Conservation (phyloP, 2,797 vertebrate species). For the Hydrocynus forskahlii region DNA sequence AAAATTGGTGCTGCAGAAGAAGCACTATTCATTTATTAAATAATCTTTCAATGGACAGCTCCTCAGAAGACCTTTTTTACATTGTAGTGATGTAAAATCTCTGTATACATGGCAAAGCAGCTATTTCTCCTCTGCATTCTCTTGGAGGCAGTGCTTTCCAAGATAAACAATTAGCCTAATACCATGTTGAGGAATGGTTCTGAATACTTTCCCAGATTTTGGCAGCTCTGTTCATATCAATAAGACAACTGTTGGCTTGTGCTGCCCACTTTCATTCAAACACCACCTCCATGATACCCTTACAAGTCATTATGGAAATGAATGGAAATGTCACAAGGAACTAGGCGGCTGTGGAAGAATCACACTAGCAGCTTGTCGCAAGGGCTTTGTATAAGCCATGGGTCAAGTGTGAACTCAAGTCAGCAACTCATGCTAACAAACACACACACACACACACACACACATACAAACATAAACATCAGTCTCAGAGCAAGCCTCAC, state of each 20-base stretch:
- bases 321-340: conserved; percentile 45
- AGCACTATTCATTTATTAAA: background rate
- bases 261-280: conserved; percentile 42
- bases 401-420: conserved; percentile 44
- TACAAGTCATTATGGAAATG: conserved; percentile 57
- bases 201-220: conserved; percentile 18
- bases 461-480: conserved; percentile 10
- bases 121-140: background rate
- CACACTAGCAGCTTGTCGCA: conserved; percentile 44
- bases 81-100: no score
- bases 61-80: background rate
- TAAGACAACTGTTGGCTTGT: conserved; percentile 49
- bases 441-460: background rate
- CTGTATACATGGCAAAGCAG: no score
- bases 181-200: conserved; percentile 12
- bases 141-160: conserved; percentile 7
- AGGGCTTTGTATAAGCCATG: conserved; percentile 33
- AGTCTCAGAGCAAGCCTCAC: conserved; percentile 11
- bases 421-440: conserved; percentile 21
- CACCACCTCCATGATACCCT: conserved; percentile 34
- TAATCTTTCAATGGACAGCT: background rate
- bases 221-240: conserved; percentile 55
- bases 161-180: conserved; percentile 22
- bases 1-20: background rate
- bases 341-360: conserved; percentile 36